Evolutionary conservation across 2,888 invertebrate genomes (phyloP).

Genomic region (Eustalomyia histrio): DNA sequence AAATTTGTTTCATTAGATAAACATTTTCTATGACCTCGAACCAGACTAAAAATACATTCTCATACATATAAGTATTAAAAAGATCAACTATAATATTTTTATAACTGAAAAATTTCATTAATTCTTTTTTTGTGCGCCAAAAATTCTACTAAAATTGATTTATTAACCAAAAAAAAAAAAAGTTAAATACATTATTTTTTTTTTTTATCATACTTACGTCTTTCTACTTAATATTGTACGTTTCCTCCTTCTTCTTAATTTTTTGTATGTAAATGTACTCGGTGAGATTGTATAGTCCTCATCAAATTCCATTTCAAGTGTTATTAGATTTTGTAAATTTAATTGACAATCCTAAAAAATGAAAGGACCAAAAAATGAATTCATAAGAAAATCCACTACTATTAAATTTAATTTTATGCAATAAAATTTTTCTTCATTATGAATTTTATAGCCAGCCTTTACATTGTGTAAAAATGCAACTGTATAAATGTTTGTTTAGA

Average conservation of each 20-base stretch:
- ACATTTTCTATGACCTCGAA: no score
- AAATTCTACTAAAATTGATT: no score
- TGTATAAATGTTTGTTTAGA: no score
- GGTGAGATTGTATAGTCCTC: constrained; percentile 79
- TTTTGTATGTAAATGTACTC: constrained; percentile 78
- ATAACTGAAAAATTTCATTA: no score
- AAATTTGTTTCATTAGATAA: no score
- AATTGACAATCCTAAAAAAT: constrained; percentile 79
- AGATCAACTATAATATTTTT: no score
- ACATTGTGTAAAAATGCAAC: neutral
- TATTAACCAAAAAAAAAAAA: no score
- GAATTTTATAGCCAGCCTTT: neutral
- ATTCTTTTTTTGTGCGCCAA: no score
- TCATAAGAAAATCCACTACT: neutral
- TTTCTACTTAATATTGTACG: constrained; percentile 73
- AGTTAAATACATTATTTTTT: no score
- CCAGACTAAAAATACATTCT: no score
- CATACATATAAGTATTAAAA: no score
- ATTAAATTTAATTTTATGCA: constrained; percentile 6
- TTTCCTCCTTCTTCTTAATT: constrained; percentile 78
- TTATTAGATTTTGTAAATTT: constrained; percentile 79
- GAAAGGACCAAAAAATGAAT: no score
- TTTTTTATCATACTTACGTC: constrained; percentile 73
- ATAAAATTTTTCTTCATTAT: neutral
- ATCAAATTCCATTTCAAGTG: constrained; percentile 79